These are phyloP conservation scores for Microctonus aethiopoides DNA, from an alignment of 2,888 invertebrate genomes.

Conservation along the genomic window DNA sequence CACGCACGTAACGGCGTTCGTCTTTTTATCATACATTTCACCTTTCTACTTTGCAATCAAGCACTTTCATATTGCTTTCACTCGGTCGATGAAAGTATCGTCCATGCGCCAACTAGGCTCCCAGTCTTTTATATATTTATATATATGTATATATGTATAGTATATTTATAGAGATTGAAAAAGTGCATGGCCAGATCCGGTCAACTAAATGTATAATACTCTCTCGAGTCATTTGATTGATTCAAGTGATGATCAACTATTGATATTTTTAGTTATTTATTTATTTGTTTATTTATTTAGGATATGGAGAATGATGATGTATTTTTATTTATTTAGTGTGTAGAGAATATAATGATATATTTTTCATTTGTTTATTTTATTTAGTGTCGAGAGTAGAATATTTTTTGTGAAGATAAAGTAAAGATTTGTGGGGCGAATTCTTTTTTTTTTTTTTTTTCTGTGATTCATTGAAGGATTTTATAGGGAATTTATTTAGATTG, in stretches of 20 bases:
- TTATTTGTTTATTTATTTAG: neutral
- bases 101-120: slow-evolving; percentile 59
- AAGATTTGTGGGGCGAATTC: too few species aligned
- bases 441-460: too few species aligned
- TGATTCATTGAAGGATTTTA: too few species aligned
- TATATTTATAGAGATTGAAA: slow-evolving; percentile 34
- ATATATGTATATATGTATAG: slow-evolving; percentile 3
- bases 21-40: slow-evolving; percentile 67
- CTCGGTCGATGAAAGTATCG: slow-evolving; percentile 66
- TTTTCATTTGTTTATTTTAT: too few species aligned
- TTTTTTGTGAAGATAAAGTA: too few species aligned
- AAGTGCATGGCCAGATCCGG: slow-evolving; percentile 31
- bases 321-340: too few species aligned
- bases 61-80: slow-evolving; percentile 68
- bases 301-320: too few species aligned
- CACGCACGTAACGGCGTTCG: slow-evolving; percentile 61
- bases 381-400: too few species aligned
- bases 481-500: too few species aligned
- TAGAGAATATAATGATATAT: too few species aligned
- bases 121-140: slow-evolving; percentile 28
- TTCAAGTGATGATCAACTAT: neutral
- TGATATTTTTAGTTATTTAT: neutral
- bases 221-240: slow-evolving; percentile 21
- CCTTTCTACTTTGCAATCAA: slow-evolving; percentile 68
- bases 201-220: slow-evolving; percentile 22